Base-by-base conservation (phyloP, 2,113 vertebrate genomes). In the Todiramphus saurophagus region DNA sequence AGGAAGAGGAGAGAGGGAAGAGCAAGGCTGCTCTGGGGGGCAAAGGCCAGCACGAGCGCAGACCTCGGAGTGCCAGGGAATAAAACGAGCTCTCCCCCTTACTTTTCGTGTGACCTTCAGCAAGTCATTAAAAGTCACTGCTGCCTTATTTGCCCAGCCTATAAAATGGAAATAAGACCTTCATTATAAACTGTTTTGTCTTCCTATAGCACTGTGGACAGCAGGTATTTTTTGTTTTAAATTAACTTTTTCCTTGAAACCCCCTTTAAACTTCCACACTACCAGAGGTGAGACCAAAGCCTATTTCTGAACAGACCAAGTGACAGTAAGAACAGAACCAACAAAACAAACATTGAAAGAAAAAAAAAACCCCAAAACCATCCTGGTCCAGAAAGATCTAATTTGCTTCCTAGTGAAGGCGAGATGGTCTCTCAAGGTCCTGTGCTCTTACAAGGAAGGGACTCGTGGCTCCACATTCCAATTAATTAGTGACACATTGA, bases 321-420 rank as follows among this genome's bases (percentile, higher is more conserved):
- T 0, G 13, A 17, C 73, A 87, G 37, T 4, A 73, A 66, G 63
- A 75, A 31, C 58, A 68, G 53, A 53, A 39, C 48, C 83, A 50
- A n/a, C 24, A 58, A 73, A 93, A 44, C 8, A 53, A 89, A 68
- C 84, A 33, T 73, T 23, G 19, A 0, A 28, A 66, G 51, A 77
- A 82, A 44, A 44, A 37, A 51, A 12, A 13, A 5, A 11, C 11
- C 7, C 10, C n/a, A 1, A 43, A 43, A 16, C 10, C 21, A 27
- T 60, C 78, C 90, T 59, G 94, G 68, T 66, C 74, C 9, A 41
- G 62, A 85, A 58, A 95, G 59, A 56, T 76, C 90, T 93, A 69
- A 74, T 97, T 95, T 97, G 62, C 90, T 80, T 93, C 91, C 74
- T 25, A n/a, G 83, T 44, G 89, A 82, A 94, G 93, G 83, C 15